A percentile compares a stretch with the other conserved stretches of the same genome.
phyloP scores from a whole-genome alignment of 2,888 invertebrate species.

The Helleia helle region DNA sequence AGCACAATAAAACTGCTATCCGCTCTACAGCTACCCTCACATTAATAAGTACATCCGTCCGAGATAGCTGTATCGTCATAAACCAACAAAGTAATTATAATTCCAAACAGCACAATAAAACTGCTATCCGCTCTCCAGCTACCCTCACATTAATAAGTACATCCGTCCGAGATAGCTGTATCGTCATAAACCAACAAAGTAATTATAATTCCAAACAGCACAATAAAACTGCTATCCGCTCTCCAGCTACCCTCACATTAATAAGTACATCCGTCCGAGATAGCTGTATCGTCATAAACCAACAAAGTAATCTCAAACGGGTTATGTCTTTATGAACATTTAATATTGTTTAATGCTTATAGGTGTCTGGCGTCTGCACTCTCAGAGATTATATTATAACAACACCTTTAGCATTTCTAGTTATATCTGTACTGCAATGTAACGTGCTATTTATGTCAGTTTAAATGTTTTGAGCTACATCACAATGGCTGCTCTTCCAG shows the following conservation, averaged over 20 bases:
- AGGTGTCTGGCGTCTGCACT: background rate
- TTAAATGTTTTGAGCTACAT: too few species aligned
- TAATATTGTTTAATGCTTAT: background rate
- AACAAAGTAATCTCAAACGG: slow-evolving; percentile 1
- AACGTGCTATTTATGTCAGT: too few species aligned
- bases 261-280: background rate
- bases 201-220: slow-evolving; percentile 6
- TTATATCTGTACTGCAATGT: background rate
- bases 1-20: slow-evolving; percentile 3
- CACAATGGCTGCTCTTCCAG: too few species aligned
- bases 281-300: background rate
- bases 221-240: background rate
- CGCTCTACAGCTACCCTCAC: background rate
- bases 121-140: background rate
- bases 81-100: background rate
- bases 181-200: background rate
- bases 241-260: too few species aligned
- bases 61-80: background rate
- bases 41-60: background rate
- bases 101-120: slow-evolving; percentile 7
- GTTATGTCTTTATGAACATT: background rate
- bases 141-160: too few species aligned
- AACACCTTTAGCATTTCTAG: background rate
- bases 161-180: background rate
- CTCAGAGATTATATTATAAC: background rate